Conservation (phyloP, 1,140 invertebrate species). For the Brachionus rotundiformis region DNA sequence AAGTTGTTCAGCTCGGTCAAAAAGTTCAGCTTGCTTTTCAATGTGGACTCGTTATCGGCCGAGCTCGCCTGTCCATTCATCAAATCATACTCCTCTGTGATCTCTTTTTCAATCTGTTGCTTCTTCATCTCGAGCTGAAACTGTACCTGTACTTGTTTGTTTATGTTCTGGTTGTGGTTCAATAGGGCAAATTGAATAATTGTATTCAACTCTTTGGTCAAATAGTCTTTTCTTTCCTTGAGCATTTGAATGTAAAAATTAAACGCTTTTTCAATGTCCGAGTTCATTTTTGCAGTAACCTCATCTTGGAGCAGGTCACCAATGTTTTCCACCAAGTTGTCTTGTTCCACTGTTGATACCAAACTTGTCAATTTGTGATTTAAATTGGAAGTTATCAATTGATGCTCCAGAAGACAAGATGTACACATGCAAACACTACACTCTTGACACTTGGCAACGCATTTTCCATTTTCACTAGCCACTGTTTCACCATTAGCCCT, state of each 20-base stretch:
- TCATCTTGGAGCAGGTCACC: neutral
- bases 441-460: constrained; percentile 28
- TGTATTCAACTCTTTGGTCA: constrained; percentile 44
- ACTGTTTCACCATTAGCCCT: neutral
- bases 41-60: neutral
- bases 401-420: constrained; percentile 35
- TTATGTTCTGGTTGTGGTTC: constrained; percentile 47
- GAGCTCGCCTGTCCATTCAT: constrained; percentile 5
- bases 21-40: constrained; percentile 3
- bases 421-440: neutral
- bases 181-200: constrained; percentile 49
- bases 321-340: neutral
- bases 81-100: constrained; percentile 25
- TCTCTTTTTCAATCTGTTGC: constrained; percentile 47
- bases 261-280: constrained; percentile 7
- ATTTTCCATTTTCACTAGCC: neutral
- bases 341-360: neutral
- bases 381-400: constrained; percentile 9
- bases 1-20: constrained; percentile 42
- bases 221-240: constrained; percentile 42
- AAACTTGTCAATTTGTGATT: constrained; percentile 45
- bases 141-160: constrained; percentile 45
- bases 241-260: constrained; percentile 50
- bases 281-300: neutral
- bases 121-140: constrained; percentile 49